Conservation (phyloP, 2,888 invertebrate genomes). For the Dicyrtoma fusca region DNA sequence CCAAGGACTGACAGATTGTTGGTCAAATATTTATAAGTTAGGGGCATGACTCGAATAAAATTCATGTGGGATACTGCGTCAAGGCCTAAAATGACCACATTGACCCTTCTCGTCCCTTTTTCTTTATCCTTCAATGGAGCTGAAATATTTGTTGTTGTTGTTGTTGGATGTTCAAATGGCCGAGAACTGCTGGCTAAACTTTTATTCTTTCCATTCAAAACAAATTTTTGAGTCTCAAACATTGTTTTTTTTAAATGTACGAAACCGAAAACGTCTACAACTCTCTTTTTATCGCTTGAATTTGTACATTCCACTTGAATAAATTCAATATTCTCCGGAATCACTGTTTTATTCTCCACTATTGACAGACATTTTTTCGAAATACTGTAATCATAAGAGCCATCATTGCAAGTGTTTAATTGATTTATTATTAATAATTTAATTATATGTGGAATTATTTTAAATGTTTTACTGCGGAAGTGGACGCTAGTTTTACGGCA, state of each 20-base stretch:
- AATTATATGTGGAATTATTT: too few species aligned
- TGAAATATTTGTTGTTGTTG: too few species aligned
- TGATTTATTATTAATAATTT: too few species aligned
- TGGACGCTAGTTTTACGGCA: too few species aligned
- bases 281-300: too few species aligned
- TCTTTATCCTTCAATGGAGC: too few species aligned
- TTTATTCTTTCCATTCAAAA: too few species aligned
- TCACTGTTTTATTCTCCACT: not conserved
- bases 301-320: slow-evolving; percentile 1
- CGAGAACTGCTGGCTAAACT: slow-evolving; percentile 18
- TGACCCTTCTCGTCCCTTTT: too few species aligned
- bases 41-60: slow-evolving; percentile 80
- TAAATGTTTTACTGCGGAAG: too few species aligned
- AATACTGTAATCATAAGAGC: not conserved
- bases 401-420: too few species aligned
- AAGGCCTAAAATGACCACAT: slow-evolving; percentile 78
- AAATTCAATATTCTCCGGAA: not conserved
- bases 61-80: slow-evolving; percentile 85
- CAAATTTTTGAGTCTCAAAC: too few species aligned
- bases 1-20: slow-evolving; percentile 69
- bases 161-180: too few species aligned
- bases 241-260: not conserved
- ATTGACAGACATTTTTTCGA: not conserved
- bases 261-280: not conserved
- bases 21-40: slow-evolving; percentile 68